Conservation (phyloP, 2,888 invertebrate genomes). For the Perizoma affinitatum region DNA sequence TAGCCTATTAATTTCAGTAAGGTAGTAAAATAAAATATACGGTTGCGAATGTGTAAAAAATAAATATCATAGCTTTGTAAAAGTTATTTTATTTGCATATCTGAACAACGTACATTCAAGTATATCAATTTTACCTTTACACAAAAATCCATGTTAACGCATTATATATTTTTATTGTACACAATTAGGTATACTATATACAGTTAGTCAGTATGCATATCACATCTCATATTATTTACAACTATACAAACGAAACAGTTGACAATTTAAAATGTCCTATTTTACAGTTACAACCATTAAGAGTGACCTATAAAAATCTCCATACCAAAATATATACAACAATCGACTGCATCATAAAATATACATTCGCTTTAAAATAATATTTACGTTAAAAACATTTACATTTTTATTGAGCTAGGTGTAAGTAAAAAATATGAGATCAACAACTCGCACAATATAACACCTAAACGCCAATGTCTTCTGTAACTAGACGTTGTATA, state of each 20-base stretch:
- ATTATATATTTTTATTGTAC: slow-evolving; percentile 80
- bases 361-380: slow-evolving; percentile 71
- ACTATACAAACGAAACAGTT: slow-evolving; percentile 57
- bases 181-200: slow-evolving; percentile 72
- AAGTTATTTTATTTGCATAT: slow-evolving; percentile 81
- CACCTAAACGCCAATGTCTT: slow-evolving; percentile 40
- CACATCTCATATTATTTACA: slow-evolving; percentile 78
- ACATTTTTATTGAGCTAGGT: slow-evolving; percentile 77
- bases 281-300: slow-evolving; percentile 67
- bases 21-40: no score
- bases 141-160: slow-evolving; percentile 76
- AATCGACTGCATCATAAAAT: slow-evolving; percentile 72
- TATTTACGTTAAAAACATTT: slow-evolving; percentile 70
- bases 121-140: slow-evolving; percentile 75
- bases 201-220: slow-evolving; percentile 70
- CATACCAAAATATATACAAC: slow-evolving; percentile 78
- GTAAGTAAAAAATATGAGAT: slow-evolving; percentile 80
- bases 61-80: slow-evolving; percentile 58
- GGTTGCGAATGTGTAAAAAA: background rate
- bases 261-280: slow-evolving; percentile 58
- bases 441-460: slow-evolving; percentile 74
- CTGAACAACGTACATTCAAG: slow-evolving; percentile 75
- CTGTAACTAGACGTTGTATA: background rate
- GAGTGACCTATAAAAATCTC: slow-evolving; percentile 73
- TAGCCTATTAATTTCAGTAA: no score